These are phyloP conservation scores for Scomber colias DNA, from an alignment of 2,113 vertebrate genomes.

Conservation along the genomic window DNA sequence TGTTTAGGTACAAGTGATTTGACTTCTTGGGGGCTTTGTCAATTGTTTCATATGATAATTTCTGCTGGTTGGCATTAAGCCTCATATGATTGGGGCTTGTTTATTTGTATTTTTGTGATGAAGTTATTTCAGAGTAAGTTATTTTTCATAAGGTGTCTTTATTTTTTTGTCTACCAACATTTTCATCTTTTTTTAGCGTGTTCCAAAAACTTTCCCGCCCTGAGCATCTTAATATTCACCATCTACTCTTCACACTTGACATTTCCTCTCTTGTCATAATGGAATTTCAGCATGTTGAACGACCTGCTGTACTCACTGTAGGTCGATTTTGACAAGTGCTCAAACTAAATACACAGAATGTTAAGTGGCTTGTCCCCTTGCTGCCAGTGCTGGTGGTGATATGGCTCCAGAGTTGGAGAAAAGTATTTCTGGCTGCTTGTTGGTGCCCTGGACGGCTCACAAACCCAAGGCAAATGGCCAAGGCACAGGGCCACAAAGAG, in stretches of 20 bases:
- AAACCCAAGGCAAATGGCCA: slow-evolving; percentile 70
- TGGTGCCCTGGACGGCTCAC: slow-evolving; percentile 49
- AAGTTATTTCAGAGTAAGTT: too few species aligned
- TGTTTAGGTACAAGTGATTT: too few species aligned
- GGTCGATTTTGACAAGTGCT: slow-evolving; percentile 46
- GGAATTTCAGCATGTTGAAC: slow-evolving; percentile 26
- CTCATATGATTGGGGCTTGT: too few species aligned
- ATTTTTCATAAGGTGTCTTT: not conserved
- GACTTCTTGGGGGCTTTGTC: too few species aligned
- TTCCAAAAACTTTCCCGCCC: not conserved
- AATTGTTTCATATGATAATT: too few species aligned
- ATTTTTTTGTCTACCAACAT: not conserved
- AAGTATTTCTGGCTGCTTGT: slow-evolving; percentile 63
- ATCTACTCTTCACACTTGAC: not conserved
- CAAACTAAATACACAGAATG: slow-evolving; percentile 24
- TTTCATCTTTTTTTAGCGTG: not conserved
- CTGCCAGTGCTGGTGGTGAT: slow-evolving; percentile 48
- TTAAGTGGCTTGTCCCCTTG: slow-evolving; percentile 33
- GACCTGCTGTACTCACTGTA: not conserved
- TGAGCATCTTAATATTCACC: not conserved
- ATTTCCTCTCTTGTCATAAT: slow-evolving; percentile 21
- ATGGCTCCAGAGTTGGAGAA: slow-evolving; percentile 42
- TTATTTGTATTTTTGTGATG: too few species aligned
- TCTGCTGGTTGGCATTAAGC: too few species aligned
- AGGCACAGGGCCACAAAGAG: slow-evolving; percentile 52